Conservation (phyloP, 2,888 invertebrate species). For the Notodonta ziczac region DNA sequence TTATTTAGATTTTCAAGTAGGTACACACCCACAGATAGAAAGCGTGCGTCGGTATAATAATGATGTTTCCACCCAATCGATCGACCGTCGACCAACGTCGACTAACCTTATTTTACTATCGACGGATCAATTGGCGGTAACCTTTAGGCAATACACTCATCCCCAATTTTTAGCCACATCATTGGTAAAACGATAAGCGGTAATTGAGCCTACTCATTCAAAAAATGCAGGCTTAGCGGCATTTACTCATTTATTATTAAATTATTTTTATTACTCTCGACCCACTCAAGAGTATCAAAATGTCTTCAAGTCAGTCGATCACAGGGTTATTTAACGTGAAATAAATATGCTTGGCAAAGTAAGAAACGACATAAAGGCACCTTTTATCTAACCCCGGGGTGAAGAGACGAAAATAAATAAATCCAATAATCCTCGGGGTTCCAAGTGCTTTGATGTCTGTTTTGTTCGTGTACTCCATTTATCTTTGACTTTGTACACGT, state of each 20-base stretch:
- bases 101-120: no score
- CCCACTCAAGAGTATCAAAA: conserved; percentile 10
- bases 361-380: conserved; percentile 46
- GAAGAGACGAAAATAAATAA: conserved; percentile 50
- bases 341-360: conserved; percentile 30
- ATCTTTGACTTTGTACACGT: conserved; percentile 29
- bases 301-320: conserved; percentile 12
- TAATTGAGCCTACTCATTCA: no score
- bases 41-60: no score
- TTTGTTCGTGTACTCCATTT: conserved; percentile 42
- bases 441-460: conserved; percentile 53
- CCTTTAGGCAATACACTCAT: no score
- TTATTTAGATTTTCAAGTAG: no score
- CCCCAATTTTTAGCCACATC: no score
- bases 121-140: no score
- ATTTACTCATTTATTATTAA: background rate
- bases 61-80: no score
- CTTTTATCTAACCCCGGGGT: conserved; percentile 48
- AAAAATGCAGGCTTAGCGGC: no score
- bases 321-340: conserved; percentile 25
- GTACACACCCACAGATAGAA: no score
- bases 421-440: conserved; percentile 56
- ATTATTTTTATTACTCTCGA: conserved; percentile 16
- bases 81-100: no score
- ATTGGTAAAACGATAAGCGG: no score